Percentiles rank a stretch among this genome's conserved stretches.
phyloP scores from a whole-genome alignment of 2,888 invertebrate genomes.

The Selenia dentaria region DNA sequence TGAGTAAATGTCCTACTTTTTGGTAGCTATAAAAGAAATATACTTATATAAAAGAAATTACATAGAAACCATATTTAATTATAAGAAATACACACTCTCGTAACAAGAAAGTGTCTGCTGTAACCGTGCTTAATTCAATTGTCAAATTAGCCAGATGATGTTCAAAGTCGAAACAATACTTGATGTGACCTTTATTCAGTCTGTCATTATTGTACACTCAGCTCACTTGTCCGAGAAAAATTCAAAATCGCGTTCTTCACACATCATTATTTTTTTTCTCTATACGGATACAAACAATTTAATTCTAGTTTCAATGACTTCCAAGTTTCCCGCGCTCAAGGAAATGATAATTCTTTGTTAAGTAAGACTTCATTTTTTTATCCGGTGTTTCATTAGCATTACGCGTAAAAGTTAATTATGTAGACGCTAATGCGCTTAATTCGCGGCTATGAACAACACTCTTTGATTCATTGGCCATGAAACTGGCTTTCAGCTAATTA shows the following conservation, averaged over 20 bases:
- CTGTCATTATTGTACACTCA: slow-evolving; percentile 47
- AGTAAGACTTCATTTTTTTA: slow-evolving; percentile 44
- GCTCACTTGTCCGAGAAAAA: slow-evolving; percentile 46
- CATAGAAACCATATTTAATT: no score
- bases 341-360: slow-evolving; percentile 60
- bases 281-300: slow-evolving; percentile 28
- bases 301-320: slow-evolving; percentile 46
- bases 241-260: slow-evolving; percentile 48
- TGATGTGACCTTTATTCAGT: slow-evolving; percentile 54
- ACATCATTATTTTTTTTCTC: slow-evolving; percentile 41
- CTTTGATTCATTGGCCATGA: slow-evolving; percentile 29
- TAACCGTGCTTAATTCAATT: neutral
- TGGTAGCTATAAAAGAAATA: no score
- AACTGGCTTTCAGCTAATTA: slow-evolving; percentile 22
- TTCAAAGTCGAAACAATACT: neutral
- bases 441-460: slow-evolving; percentile 24
- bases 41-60: no score
- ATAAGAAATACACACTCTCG: no score
- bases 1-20: no score
- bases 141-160: slow-evolving; percentile 1
- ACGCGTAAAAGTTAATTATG: slow-evolving; percentile 50
- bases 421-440: slow-evolving; percentile 44
- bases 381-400: slow-evolving; percentile 49
- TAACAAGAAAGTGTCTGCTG: no score
- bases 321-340: slow-evolving; percentile 64